A percentile compares a stretch with the other conserved stretches of the same genome.
Evolutionary conservation across 2,797 vertebrate genomes (phyloP).

Genomic region (Pseudotriccus pelzelni): DNA sequence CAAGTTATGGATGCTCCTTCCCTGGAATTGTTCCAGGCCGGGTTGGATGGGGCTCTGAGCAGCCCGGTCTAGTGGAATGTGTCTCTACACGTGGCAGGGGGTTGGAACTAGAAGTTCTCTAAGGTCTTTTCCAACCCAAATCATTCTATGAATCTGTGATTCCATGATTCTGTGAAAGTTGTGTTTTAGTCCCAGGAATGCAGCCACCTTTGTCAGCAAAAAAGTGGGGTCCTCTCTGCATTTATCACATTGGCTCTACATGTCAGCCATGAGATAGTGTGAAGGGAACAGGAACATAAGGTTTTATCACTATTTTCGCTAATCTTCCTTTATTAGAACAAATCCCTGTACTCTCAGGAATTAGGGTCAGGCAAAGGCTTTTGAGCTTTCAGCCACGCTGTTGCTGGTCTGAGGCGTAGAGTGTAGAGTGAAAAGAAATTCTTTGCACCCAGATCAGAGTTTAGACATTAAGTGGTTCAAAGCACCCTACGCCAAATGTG

Average conservation of each 20-base stretch:
- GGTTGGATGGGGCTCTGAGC: rapidly evolving
- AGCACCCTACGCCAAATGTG: background rate
- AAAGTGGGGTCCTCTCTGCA: background rate
- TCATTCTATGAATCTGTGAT: too few relatives aligned
- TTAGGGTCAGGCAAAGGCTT: background rate
- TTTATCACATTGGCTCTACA: background rate
- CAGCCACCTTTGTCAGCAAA: background rate
- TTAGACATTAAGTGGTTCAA: background rate
- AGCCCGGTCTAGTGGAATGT: rapidly evolving
- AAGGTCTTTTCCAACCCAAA: background rate
- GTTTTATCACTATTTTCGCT: background rate
- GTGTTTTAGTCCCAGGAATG: background rate
- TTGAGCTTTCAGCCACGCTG: background rate
- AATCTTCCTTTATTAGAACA: background rate
- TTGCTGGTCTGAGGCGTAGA: background rate
- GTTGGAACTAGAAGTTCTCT: background rate
- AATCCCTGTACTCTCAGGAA: background rate
- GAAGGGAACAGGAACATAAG: background rate
- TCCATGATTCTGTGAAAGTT: background rate
- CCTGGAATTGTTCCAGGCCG: rapidly evolving
- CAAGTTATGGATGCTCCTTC: too few relatives aligned
- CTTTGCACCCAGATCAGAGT: background rate
- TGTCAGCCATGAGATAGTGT: background rate
- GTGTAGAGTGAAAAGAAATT: background rate
- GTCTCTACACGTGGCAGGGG: background rate